Percentiles rank a stretch among this genome's conserved stretches.
Evolutionary conservation across 2,113 vertebrate genomes (phyloP).

Genomic region (Drymodes brunneopygia): DNA sequence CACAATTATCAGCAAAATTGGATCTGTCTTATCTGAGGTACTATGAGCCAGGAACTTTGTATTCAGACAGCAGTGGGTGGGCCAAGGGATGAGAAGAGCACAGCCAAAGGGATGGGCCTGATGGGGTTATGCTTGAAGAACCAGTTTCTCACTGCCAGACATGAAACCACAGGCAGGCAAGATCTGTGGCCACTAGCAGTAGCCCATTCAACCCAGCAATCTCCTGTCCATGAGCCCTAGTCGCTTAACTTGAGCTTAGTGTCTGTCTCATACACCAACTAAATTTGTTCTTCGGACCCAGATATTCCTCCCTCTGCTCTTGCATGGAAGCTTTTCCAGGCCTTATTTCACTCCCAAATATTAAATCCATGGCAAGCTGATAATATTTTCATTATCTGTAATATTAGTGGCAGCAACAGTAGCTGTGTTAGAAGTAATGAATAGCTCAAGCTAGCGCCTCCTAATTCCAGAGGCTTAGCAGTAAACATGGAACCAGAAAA

Average conservation of each 20-base stretch:
- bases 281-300: not conserved
- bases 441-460: not conserved
- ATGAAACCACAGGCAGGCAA: accelerated
- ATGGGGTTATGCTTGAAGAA: not conserved
- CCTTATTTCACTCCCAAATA: not conserved
- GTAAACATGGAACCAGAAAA: not conserved
- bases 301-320: not conserved
- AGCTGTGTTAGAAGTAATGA: not conserved
- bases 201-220: not conserved
- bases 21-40: not conserved
- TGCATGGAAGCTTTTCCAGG: not conserved
- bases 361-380: not conserved
- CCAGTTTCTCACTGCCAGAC: not conserved
- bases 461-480: not conserved
- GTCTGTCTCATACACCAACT: not conserved
- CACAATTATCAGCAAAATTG: not conserved
- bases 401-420: not conserved
- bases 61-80: not conserved
- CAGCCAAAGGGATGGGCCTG: not conserved
- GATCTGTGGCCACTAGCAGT: not conserved
- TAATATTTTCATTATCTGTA: not conserved
- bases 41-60: not conserved
- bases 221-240: not conserved
- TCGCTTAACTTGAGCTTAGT: not conserved
- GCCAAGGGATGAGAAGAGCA: not conserved